Conservation (phyloP, 2,113 vertebrate genomes). For the Phainopepla nitens region DNA sequence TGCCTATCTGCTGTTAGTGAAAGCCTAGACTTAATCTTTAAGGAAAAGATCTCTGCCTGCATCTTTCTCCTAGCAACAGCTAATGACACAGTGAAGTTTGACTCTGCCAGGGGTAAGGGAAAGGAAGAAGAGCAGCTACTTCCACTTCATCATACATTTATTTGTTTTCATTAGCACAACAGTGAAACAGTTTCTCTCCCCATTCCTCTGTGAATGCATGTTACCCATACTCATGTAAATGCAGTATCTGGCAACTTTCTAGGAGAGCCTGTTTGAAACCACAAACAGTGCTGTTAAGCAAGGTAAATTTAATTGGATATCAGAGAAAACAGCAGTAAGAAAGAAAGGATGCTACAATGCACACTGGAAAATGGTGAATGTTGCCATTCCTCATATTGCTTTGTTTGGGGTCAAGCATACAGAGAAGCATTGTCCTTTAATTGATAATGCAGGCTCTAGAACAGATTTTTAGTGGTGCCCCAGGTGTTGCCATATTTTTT, state of each 20-base stretch:
- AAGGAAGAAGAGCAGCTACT: neutral
- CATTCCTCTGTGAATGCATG: neutral
- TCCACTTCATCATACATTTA: neutral
- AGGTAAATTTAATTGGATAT: neutral
- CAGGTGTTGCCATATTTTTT: neutral
- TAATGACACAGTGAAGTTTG: neutral
- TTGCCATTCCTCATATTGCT: neutral
- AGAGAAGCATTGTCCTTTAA: neutral
- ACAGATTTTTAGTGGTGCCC: neutral
- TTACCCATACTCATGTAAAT: neutral
- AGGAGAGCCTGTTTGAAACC: neutral
- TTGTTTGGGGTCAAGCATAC: neutral
- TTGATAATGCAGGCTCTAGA: neutral
- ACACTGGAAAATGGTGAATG: neutral
- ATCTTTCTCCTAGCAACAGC: neutral
- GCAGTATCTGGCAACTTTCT: neutral
- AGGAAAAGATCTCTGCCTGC: neutral
- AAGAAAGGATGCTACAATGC: neutral
- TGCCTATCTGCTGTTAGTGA: neutral
- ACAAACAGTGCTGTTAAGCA: neutral
- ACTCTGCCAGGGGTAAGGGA: neutral
- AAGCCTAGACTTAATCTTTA: neutral
- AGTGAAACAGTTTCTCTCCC: neutral
- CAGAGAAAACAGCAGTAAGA: neutral
- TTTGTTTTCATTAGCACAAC: neutral